These are phyloP conservation scores for Lamellibrachia columna DNA, from an alignment of 2,888 invertebrate genomes.

Conservation along the genomic window DNA sequence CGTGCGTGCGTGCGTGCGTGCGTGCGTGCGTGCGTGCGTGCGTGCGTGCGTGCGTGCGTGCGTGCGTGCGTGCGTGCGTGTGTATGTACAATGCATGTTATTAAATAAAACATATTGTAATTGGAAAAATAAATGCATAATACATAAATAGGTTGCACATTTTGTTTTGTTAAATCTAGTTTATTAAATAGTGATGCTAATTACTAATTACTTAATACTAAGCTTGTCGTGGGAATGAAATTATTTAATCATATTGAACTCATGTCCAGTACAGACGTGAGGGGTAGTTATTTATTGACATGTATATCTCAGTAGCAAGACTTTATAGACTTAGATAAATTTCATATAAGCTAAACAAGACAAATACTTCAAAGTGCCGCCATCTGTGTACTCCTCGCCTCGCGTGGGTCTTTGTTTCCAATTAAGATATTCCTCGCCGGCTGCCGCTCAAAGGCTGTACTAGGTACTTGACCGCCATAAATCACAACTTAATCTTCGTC, in stretches of 20 bases:
- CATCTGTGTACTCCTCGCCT: not conserved
- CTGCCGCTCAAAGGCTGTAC: not conserved
- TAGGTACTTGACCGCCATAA: not conserved
- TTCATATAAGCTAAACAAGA: not conserved
- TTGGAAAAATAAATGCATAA: too few relatives aligned
- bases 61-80: too few relatives aligned
- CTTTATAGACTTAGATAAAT: constrained; percentile 2
- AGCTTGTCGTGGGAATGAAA: not conserved
- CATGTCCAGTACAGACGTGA: not conserved
- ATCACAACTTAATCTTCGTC: constrained; percentile 16
- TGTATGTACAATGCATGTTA: too few relatives aligned
- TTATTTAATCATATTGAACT: not conserved
- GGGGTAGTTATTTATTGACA: not conserved
- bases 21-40: too few relatives aligned
- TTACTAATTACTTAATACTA: too few relatives aligned
- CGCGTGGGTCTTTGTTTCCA: constrained; percentile 11
- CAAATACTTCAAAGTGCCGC: constrained; percentile 6
- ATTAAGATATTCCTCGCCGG: constrained; percentile 3
- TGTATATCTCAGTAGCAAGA: not conserved
- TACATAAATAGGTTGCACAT: too few relatives aligned
- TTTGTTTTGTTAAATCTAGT: too few relatives aligned
- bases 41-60: too few relatives aligned
- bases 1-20: too few relatives aligned
- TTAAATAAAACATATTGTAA: too few relatives aligned
- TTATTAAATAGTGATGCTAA: too few relatives aligned